Evolutionary conservation across 2,888 invertebrate species (phyloP).

Genomic region (Metellina segmentata): DNA sequence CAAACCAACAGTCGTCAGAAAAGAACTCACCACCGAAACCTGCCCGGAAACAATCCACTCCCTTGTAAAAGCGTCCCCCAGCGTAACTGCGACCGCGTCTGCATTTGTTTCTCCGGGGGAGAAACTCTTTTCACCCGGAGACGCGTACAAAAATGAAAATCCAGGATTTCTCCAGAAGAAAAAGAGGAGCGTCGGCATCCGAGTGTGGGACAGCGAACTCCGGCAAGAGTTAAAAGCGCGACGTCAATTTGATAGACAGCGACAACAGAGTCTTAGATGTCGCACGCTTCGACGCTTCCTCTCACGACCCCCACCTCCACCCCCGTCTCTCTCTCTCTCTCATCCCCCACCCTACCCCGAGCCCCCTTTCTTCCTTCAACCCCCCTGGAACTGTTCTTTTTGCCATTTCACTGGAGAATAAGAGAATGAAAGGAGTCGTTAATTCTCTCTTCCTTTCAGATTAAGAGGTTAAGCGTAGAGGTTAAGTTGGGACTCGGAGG

Average conservation of each 20-base stretch:
- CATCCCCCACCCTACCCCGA: background rate
- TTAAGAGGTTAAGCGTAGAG: constrained; percentile 48
- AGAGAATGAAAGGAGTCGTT: constrained; percentile 47
- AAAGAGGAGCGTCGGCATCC: background rate
- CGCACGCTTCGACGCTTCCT: constrained; percentile 68
- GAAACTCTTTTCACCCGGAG: background rate
- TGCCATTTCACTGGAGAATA: constrained; percentile 37
- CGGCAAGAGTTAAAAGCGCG: constrained; percentile 53
- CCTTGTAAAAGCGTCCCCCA: background rate
- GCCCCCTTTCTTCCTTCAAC: background rate
- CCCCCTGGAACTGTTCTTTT: constrained; percentile 48
- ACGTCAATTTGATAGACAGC: constrained; percentile 75
- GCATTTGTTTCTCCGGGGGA: constrained; percentile 36
- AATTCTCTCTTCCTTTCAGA: constrained; percentile 27
- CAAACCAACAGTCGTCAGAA: background rate
- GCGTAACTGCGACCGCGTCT: constrained; percentile 20
- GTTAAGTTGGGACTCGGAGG: constrained; percentile 21
- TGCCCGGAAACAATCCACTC: constrained; percentile 17
- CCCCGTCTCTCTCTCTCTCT: background rate
- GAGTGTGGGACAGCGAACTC: background rate
- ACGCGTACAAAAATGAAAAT: constrained; percentile 38
- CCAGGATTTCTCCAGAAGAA: background rate
- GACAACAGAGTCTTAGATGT: constrained; percentile 73
- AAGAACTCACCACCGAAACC: background rate
- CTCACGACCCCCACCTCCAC: constrained; percentile 10